Base-by-base conservation (phyloP, 2,888 invertebrate species). In the Dysmachus trigonus region DNA sequence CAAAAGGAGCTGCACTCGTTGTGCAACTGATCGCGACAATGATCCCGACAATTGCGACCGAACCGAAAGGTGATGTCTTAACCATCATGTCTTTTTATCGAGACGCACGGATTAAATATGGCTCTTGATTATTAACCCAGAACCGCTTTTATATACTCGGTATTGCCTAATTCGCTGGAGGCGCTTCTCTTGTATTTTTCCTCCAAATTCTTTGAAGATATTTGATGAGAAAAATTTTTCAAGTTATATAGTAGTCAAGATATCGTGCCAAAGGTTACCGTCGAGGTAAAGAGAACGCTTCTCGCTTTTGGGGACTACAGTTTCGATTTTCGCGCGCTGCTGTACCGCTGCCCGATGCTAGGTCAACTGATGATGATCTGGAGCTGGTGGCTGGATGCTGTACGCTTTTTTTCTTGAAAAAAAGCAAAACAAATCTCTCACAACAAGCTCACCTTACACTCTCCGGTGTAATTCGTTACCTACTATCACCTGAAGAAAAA, bases 61-160 rank as follows among this genome's bases (percentile, higher is more conserved):
- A 1, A 15, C 51, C 18, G 41, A 33, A 8, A 18, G 76, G 41
- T 1, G 62, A 81, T 33, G 33, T 31, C 33, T 53, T 81, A 51
- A 30, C 79, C 79, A 81, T 81, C 51, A 81, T 81, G 81, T 62
- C 62, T 81, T 53, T 77, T 41, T 77, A 41, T 13, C 15, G 38
- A 47, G 47, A 77, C 47, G 41, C 27, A 13, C 77, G 15, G 47
- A 77, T 47, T 77, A 30, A 77, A 77, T 77, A 47, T 77, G 77
- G 77, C 15, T 30, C n/a, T 22, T 30, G 18, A 53, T 3, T 51
- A 81, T 33, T 33, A 22, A 30, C 31, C 53, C 41, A 62, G 35
- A 51, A 81, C 53, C n/a, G 51, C 81, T 81, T 81, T 81, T 81
- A 81, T 81, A 81, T 81, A 53, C 81, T 81, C 81, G 81, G 81